Percentiles rank a stretch among this genome's conserved stretches.
These are phyloP conservation scores for Tipula vernalis DNA, from an alignment of 2,888 invertebrate species.

Conservation along the genomic window DNA sequence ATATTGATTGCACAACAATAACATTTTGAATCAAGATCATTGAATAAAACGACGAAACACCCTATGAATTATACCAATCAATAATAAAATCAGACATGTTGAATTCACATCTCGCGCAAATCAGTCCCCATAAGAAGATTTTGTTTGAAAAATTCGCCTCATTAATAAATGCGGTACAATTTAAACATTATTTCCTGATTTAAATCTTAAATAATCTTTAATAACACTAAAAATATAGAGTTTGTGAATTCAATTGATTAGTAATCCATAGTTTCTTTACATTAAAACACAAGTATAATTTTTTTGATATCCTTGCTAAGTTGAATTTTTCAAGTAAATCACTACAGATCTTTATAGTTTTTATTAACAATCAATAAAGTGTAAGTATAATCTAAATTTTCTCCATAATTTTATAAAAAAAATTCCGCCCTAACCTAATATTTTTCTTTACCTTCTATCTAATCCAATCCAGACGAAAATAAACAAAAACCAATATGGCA, in stretches of 20 bases:
- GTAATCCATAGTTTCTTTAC: not conserved
- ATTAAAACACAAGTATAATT: not conserved
- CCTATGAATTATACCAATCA: not conserved
- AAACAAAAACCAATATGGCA: slow-evolving; percentile 26
- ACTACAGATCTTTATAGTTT: not conserved
- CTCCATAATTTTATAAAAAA: not conserved
- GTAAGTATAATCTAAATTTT: not conserved
- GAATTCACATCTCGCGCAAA: not conserved
- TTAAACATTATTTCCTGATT: not conserved
- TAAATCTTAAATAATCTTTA: not conserved
- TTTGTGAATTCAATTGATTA: not conserved
- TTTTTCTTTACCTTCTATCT: not conserved
- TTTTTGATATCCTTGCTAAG: not conserved
- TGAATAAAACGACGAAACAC: not conserved
- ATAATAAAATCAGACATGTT: not conserved
- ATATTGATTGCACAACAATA: not conserved
- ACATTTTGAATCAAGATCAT: not conserved
- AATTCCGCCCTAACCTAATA: not conserved
- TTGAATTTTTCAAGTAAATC: not conserved
- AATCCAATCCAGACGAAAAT: not conserved
- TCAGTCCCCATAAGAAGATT: not conserved
- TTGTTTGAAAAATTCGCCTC: not conserved
- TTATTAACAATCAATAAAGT: not conserved
- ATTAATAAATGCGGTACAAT: not conserved
- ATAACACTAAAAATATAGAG: not conserved